Base-by-base conservation (phyloP, 2,888 invertebrate species). In the Pterostichus niger region DNA sequence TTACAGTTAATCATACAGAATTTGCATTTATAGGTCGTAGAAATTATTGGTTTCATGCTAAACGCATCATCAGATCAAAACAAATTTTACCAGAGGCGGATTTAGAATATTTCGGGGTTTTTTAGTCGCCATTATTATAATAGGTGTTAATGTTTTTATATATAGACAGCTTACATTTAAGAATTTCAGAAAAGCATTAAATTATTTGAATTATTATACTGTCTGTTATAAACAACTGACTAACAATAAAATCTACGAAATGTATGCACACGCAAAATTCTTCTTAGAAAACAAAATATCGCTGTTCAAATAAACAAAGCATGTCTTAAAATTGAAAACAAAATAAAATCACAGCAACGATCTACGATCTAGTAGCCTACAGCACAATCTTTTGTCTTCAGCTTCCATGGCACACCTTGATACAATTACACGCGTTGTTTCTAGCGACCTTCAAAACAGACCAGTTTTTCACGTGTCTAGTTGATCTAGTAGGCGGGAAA, bases 391-490 rank as follows among this genome's bases (percentile, higher is more conserved):
- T 78, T 78, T 78, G 59, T 61, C 59, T 71, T 68, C 40, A 40
- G 40, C 40, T 75, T 24, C 52, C 46, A 24, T 11, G 77, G 33
- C 78, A 61, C 78, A 61, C 78, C 78, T 61, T 78, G 78, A 78
- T 61, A 75, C 61, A 78, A 59, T 64, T 64, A 59, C 17, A 59
- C 24, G 59, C 64, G 35, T 64, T n/a, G 13, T 64, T 13, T 64
- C 10, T 15, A 59, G 10, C 77, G 78, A 46, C 78, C 78, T 78
- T 78, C 44, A 61, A 78, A 61, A 40, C 10, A 61, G 44, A 78
- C 46, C 61, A 78, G 44, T 78, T 64, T 78, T 78, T 78, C 61
- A 78, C 77, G 56, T 71, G 71, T 33, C 71, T 35, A 52, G 17
- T 10, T 31, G 35, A 52, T 52, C 52, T 56, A 56, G 77, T 40